Evolutionary conservation across 2,113 vertebrate genomes (phyloP).

Genomic region (Ardeotis arabs): DNA sequence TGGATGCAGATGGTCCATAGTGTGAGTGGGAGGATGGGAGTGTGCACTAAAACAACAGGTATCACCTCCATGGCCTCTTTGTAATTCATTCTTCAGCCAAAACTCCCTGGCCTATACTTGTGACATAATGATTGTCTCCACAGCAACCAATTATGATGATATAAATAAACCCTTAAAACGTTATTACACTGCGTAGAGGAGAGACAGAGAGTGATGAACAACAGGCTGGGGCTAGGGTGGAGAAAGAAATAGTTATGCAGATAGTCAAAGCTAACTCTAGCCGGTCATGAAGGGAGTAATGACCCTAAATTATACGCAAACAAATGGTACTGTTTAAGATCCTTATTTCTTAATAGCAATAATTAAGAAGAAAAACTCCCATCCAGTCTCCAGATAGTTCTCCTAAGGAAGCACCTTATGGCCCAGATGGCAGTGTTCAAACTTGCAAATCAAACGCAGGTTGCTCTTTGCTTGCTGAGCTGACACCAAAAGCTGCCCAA

Average conservation of each 20-base stretch:
- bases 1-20: not conserved
- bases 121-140: constrained; percentile 46
- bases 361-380: not conserved
- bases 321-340: not conserved
- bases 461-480: not conserved
- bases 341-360: not conserved
- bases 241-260: not conserved
- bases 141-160: constrained; percentile 31
- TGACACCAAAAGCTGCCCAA: not conserved
- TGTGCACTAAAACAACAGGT: not conserved
- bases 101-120: not conserved
- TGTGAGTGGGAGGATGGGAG: not conserved
- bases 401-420: not conserved
- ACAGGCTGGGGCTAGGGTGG: not conserved
- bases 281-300: not conserved
- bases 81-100: not conserved
- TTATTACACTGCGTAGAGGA: not conserved
- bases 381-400: not conserved
- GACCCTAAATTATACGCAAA: not conserved
- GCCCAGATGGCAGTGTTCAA: not conserved
- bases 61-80: not conserved
- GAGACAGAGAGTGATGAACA: not conserved
- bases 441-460: not conserved
- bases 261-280: not conserved
- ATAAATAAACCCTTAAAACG: not conserved